A percentile compares a stretch with the other conserved stretches of the same genome.
phyloP scores from a whole-genome alignment of 2,888 invertebrate species.

The Nysson spinosus region DNA sequence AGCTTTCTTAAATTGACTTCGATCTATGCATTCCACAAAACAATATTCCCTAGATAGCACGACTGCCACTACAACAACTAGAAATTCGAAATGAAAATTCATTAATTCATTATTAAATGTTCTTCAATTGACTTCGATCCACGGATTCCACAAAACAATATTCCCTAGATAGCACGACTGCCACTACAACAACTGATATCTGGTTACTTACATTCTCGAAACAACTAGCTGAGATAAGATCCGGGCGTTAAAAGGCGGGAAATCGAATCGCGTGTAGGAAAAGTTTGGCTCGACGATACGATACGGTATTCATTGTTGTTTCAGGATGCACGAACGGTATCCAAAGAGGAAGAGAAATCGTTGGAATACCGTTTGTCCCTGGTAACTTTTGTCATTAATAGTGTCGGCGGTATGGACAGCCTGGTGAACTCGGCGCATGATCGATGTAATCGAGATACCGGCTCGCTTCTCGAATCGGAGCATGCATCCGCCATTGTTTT shows the following conservation, averaged over 20 bases:
- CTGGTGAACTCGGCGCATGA: constrained; percentile 23
- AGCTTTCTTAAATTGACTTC: too few relatives aligned
- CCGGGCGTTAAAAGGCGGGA: too few relatives aligned
- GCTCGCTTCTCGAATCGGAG: constrained; percentile 50
- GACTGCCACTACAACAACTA: not conserved
- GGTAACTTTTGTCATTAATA: constrained; percentile 31
- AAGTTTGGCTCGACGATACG: not conserved
- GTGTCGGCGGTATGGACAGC: not conserved
- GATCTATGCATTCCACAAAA: not conserved
- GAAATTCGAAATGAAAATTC: not conserved
- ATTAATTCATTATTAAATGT: too few relatives aligned
- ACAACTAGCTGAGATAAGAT: too few relatives aligned
- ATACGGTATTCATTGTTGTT: not conserved
- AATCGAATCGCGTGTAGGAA: not conserved
- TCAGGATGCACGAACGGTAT: not conserved
- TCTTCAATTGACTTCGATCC: too few relatives aligned
- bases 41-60: not conserved
- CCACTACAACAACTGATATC: too few relatives aligned
- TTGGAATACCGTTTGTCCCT: not conserved
- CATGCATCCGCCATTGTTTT: constrained; percentile 44
- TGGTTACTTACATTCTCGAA: too few relatives aligned
- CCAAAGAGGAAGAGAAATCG: constrained; percentile 41
- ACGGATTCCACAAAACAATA: too few relatives aligned
- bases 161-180: too few relatives aligned
- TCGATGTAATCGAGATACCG: constrained; percentile 40